These are phyloP conservation scores for Amphiprion clarkii DNA, from an alignment of 2,797 vertebrate genomes.

Conservation along the genomic window DNA sequence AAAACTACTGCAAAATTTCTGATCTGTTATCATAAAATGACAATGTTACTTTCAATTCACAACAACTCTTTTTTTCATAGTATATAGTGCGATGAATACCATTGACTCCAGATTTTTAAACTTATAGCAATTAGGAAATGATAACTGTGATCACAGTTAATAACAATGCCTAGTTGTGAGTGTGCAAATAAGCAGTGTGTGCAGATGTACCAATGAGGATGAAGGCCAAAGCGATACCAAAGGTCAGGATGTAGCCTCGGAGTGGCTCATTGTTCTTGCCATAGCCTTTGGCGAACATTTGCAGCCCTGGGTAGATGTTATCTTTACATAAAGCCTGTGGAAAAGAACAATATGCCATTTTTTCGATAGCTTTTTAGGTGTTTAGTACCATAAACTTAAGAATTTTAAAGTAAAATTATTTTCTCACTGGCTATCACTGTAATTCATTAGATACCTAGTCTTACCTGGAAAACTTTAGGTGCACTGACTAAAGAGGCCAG, in stretches of 20 bases:
- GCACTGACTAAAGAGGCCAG: slow-evolving; percentile 98
- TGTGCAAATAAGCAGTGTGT: background rate
- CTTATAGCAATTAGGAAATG: background rate
- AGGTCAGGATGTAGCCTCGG: slow-evolving; percentile 96
- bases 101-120: background rate
- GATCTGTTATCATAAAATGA: too few species aligned
- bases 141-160: background rate
- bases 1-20: too few species aligned
- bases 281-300: slow-evolving; percentile 96
- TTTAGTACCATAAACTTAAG: background rate
- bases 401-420: too few species aligned
- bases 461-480: slow-evolving; percentile 98
- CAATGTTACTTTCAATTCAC: background rate
- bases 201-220: slow-evolving; percentile 93
- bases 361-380: background rate
- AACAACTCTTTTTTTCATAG: background rate
- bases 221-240: slow-evolving; percentile 95
- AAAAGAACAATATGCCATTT: background rate
- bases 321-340: slow-evolving; percentile 96
- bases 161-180: background rate
- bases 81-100: background rate
- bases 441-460: background rate
- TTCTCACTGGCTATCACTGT: background rate
- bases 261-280: slow-evolving; percentile 99
- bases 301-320: slow-evolving; percentile 96